Conservation (phyloP, 2,888 invertebrate genomes). For the Slavum lentiscoides region DNA sequence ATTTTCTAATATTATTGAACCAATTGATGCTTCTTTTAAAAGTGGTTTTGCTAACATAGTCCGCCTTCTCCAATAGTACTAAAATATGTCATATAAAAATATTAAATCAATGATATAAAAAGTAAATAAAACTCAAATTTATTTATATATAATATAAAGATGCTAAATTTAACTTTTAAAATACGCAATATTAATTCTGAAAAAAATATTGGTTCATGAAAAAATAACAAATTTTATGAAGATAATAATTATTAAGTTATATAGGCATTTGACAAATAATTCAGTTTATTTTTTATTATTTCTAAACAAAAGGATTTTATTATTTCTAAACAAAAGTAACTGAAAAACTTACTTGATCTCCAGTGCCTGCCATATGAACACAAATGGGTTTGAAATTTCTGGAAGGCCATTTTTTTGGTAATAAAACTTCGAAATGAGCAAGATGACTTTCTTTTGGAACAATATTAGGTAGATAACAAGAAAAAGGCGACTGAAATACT, state of each 20-base stretch:
- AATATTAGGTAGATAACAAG: slow-evolving; percentile 79
- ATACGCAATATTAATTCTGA: neutral
- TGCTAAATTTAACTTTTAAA: neutral
- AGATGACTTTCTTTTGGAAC: slow-evolving; percentile 81
- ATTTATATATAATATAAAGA: slow-evolving; percentile 2
- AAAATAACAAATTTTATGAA: too few relatives aligned
- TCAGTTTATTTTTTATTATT: too few relatives aligned
- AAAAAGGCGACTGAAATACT: slow-evolving; percentile 83
- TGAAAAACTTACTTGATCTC: slow-evolving; percentile 82
- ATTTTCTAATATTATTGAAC: slow-evolving; percentile 92
- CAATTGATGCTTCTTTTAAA: slow-evolving; percentile 85
- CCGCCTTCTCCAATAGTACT: slow-evolving; percentile 90
- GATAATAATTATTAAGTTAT: too few relatives aligned
- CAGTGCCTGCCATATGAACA: slow-evolving; percentile 94
- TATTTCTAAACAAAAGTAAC: neutral
- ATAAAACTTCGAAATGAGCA: slow-evolving; percentile 81
- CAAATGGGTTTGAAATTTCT: slow-evolving; percentile 78
- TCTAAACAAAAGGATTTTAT: too few relatives aligned
- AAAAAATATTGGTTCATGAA: too few relatives aligned
- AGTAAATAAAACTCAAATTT: slow-evolving; percentile 29
- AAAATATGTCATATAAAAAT: slow-evolving; percentile 55
- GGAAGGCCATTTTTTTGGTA: slow-evolving; percentile 79
- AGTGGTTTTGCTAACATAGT: slow-evolving; percentile 89
- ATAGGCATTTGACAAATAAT: too few relatives aligned
- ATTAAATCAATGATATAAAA: slow-evolving; percentile 8